Conservation (phyloP, 2,113 vertebrate genomes). For the Caracal caracal region DNA sequence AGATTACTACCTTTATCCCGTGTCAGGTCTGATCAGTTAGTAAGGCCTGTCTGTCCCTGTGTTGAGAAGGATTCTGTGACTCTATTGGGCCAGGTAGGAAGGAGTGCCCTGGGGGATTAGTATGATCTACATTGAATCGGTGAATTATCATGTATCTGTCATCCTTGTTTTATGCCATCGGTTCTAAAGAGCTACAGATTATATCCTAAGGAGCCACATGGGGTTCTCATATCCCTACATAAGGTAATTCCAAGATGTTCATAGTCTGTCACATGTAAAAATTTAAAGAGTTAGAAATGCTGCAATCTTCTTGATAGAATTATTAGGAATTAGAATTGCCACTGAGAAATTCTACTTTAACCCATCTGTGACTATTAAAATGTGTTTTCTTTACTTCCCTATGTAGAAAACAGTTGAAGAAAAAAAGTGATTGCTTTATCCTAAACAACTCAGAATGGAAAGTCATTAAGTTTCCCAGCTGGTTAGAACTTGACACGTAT, state of each 20-base stretch:
- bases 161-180: not conserved
- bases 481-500: not conserved
- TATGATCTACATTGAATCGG: not conserved
- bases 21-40: not conserved
- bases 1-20: not conserved
- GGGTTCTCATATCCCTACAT: not conserved
- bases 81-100: not conserved
- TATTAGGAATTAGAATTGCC: not conserved
- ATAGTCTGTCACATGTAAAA: not conserved
- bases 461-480: not conserved
- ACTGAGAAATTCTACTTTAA: constrained; percentile 13
- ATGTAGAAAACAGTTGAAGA: not conserved
- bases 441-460: constrained; percentile 43
- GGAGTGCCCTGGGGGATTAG: not conserved
- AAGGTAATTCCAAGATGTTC: not conserved
- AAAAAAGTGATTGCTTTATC: not conserved
- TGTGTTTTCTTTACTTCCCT: not conserved
- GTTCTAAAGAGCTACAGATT: not conserved
- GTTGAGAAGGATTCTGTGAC: not conserved
- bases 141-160: not conserved
- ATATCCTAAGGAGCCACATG: not conserved
- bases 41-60: not conserved
- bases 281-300: not conserved
- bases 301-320: not conserved
- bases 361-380: not conserved